Base-by-base conservation (phyloP, 2,113 vertebrate genomes). In the Eolophus roseicapilla region DNA sequence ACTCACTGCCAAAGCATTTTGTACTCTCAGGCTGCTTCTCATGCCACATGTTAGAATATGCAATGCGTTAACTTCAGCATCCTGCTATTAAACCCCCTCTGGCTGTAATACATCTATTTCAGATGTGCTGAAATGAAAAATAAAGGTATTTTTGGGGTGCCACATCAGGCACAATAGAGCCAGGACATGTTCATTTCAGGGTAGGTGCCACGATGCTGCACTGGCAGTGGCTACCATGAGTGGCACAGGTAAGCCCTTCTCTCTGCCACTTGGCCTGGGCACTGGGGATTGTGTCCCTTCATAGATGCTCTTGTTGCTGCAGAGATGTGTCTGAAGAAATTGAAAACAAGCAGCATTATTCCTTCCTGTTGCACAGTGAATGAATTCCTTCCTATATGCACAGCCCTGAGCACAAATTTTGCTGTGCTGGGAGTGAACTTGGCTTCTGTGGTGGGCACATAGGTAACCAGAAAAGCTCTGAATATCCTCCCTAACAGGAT, bases 101-200 rank as follows among this genome's bases (percentile, higher is more conserved):
- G 24, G 9, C 15, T 71, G 23, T 23, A 71, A 43, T 19, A 37
- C 7, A 37, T 11, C 19, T 1, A 53, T 76, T 90, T 76, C 43
- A 73, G 52, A 47, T 37, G 25, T 1, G 7, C 19, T 57, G 33
- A 74, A 71, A 33, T 7, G 0, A 63, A 90, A 95, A 81, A 18
- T 12, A 63, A 69, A 59, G 9, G 8, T 47, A 23, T 44, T 71
- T 87, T 63, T 10, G 24, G 25, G 7, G 4, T 53, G 21, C 63
- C 7, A 50, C 11, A 8, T 11, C 0, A 2, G 5, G 14, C 28
- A 52, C 25, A 46, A 43, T 10, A 80, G 47, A 85, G 37, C 17
- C 31, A 76, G 60, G 50, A 11, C 55, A 46, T 0, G 0, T 33
- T 44, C 11, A 49, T 55, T 76, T 13, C n/a, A 71, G 25, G 19